Evolutionary conservation across 2,888 invertebrate genomes (phyloP).

Genomic region (Sphaeridia pumilis): DNA sequence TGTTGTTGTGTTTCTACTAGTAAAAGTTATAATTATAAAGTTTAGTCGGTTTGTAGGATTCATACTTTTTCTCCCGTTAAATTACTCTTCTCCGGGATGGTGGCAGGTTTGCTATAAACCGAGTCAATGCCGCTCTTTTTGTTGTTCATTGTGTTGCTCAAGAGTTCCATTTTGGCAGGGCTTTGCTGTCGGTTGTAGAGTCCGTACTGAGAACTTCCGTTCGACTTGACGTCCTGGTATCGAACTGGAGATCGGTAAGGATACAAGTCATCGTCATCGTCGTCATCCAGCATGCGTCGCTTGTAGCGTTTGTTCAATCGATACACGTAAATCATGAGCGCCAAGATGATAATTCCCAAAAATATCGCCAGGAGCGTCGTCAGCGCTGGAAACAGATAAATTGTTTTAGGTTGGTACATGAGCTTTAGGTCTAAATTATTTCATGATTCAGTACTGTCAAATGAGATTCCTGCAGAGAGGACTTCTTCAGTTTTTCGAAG

Average conservation of each 20-base stretch:
- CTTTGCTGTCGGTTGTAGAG: constrained; percentile 18
- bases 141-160: constrained; percentile 5
- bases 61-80: neutral
- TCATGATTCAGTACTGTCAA: constrained; percentile 21
- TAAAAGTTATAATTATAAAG: no score
- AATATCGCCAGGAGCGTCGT: constrained; percentile 66
- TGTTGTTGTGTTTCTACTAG: no score
- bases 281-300: constrained; percentile 55
- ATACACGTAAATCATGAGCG: constrained; percentile 61
- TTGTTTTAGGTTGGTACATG: neutral
- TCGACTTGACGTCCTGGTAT: constrained; percentile 21
- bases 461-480: constrained; percentile 20
- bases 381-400: constrained; percentile 47
- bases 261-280: constrained; percentile 50
- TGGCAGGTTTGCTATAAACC: constrained; percentile 4
- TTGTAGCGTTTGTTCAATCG: constrained; percentile 62
- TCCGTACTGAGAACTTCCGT: constrained; percentile 19
- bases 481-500: constrained; percentile 15
- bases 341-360: constrained; percentile 57
- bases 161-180: constrained; percentile 21
- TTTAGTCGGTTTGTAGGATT: neutral
- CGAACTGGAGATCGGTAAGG: constrained; percentile 19
- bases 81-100: constrained; percentile 9
- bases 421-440: neutral
- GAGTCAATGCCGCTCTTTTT: neutral